Conservation (phyloP, 2,888 invertebrate species). For the Agonopterix heracliana region DNA sequence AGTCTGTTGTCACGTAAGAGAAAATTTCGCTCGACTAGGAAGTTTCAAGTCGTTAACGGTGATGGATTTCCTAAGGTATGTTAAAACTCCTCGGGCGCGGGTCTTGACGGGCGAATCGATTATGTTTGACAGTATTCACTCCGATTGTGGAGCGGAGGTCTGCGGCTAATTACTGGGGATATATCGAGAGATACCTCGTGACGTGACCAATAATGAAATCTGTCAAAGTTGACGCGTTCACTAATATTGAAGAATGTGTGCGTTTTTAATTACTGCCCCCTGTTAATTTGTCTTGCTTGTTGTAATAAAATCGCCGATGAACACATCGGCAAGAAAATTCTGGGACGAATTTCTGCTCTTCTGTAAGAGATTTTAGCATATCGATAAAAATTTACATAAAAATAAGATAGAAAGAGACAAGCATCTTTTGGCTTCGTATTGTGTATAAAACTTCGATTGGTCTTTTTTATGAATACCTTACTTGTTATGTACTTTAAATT, state of each 20-base stretch:
- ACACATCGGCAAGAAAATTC: too few species aligned
- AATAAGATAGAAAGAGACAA: too few species aligned
- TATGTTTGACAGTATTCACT: constrained; percentile 61
- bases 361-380: too few species aligned
- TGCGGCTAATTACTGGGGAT: constrained; percentile 44
- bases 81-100: constrained; percentile 40
- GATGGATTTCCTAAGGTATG: constrained; percentile 42
- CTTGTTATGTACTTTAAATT: too few species aligned
- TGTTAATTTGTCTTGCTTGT: constrained; percentile 4
- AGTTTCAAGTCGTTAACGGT: constrained; percentile 45
- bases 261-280: constrained; percentile 40
- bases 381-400: too few species aligned
- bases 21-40: constrained; percentile 37
- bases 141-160: constrained; percentile 50
- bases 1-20: constrained; percentile 32
- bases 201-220: constrained; percentile 62
- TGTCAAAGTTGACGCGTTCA: constrained; percentile 58
- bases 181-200: constrained; percentile 15
- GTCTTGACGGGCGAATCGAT: constrained; percentile 60
- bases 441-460: too few species aligned
- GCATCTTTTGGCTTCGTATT: too few species aligned
- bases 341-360: too few species aligned
- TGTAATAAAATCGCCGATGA: too few species aligned
- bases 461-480: too few species aligned
- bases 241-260: constrained; percentile 24